Evolutionary conservation across 2,888 invertebrate genomes (phyloP), one percentile per base, ranked within the genome.

Genomic region (Zygaena filipendulae): DNA sequence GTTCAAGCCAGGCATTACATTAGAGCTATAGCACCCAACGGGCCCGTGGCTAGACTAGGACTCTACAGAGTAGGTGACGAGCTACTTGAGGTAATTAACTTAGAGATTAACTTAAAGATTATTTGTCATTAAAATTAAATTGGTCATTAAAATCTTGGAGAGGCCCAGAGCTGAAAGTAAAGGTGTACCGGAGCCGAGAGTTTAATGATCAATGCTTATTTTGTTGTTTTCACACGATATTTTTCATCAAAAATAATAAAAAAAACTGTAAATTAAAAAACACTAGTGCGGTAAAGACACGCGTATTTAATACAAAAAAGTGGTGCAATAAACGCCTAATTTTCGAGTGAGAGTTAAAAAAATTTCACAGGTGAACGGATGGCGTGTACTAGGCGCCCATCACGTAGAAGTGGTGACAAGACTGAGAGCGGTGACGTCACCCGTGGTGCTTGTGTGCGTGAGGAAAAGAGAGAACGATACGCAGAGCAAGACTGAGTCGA

Each of bases 1-100:
- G 89, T 95, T 6, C 84, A 94, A 33, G 95, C 96, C 2, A 90
- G 96, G 56, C 96, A 96, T 64, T 95, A 94, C 68, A 95, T 96
- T 43, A 82, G 95, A 27, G 92, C 92, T 12, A 90, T 97, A 36
- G 82, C 95, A 6, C 89, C 91, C 0, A 87, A 90, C 47, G 95
- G 96, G 2, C 95, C 96, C 0, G 92, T 95, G 0, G 94, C 93
- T 0, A 77, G 82, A 38, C 88, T 89, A 42, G 90, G 88, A 0
- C 69, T 85, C 27, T 82, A 95, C 22, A 83, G 84, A 52, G 88
- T 92, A 20, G 95, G 95, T 0, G 96, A 97, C 66, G 96, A 97
- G 62, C 71, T 97, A 27, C 71, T 97, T 4, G 87, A 87, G 81
- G 87, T 86, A 64, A 54, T 48, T n/a, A n/a, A n/a, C n/a, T n/a